These are phyloP conservation scores for Camponotus floridanus DNA, from an alignment of 1,140 invertebrate genomes.

Conservation along the genomic window DNA sequence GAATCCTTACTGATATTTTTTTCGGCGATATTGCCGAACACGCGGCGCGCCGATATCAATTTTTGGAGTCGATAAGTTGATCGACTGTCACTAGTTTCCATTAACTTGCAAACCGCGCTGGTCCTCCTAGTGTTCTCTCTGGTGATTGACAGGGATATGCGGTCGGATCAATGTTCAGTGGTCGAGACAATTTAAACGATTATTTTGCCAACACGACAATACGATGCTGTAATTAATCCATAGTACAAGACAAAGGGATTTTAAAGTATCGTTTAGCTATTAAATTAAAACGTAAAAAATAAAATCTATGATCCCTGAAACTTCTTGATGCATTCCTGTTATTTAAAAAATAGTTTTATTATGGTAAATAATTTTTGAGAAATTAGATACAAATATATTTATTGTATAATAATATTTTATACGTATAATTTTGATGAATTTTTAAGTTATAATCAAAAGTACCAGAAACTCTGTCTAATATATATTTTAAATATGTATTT, in stretches of 20 bases:
- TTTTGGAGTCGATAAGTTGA: constrained; percentile 75
- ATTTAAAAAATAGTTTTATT: too few relatives aligned
- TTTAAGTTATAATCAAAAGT: too few relatives aligned
- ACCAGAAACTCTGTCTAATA: too few relatives aligned
- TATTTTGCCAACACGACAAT: neutral
- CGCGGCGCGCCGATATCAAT: constrained; percentile 71
- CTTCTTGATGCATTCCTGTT: too few relatives aligned
- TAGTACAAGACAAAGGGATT: neutral
- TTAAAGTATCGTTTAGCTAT: neutral
- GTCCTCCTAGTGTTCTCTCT: neutral
- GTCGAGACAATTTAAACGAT: constrained; percentile 24
- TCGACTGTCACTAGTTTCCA: constrained; percentile 56
- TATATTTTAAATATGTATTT: neutral
- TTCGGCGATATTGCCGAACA: constrained; percentile 24
- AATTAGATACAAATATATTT: too few relatives aligned
- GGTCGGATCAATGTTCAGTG: constrained; percentile 3
- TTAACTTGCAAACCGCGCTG: constrained; percentile 44
- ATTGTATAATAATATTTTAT: too few relatives aligned
- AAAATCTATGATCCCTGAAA: too few relatives aligned
- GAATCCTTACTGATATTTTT: constrained; percentile 72
- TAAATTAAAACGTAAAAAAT: neutral
- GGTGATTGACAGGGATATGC: neutral
- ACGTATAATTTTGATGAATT: too few relatives aligned
- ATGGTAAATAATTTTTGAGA: too few relatives aligned
- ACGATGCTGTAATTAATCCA: neutral